Conservation (phyloP, 2,888 invertebrate genomes). For the Eristalinus aeneus region DNA sequence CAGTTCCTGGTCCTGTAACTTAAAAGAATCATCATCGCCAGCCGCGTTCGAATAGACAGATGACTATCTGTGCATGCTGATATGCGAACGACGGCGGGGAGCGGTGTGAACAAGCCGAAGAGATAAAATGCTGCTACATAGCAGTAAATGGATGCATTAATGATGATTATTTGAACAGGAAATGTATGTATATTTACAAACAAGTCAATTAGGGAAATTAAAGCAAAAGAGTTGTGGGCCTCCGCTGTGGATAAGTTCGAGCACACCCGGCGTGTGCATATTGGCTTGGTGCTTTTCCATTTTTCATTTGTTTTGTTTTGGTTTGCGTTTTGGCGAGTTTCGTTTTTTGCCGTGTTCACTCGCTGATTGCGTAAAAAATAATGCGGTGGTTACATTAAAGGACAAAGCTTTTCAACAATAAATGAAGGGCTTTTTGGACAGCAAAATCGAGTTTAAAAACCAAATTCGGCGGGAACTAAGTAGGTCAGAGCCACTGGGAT, state of each 20-base stretch:
- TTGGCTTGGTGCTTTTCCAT: not conserved
- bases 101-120: not conserved
- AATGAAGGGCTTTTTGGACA: not conserved
- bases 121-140: conserved; percentile 38
- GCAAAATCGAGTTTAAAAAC: not conserved
- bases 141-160: conserved; percentile 68
- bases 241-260: conserved; percentile 16
- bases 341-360: not conserved
- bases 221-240: conserved; percentile 37
- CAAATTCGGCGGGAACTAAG: not conserved
- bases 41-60: conserved; percentile 23
- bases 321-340: not conserved
- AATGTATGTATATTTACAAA: conserved; percentile 67
- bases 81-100: not conserved
- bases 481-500: not conserved
- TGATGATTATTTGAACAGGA: conserved; percentile 69
- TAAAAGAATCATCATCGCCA: conserved; percentile 58
- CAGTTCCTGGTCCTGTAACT: conserved; percentile 48
- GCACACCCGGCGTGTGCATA: not conserved
- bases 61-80: not conserved
- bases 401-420: not conserved
- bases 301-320: not conserved
- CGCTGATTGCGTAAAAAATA: not conserved
- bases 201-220: conserved; percentile 70
- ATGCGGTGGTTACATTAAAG: not conserved